Conservation (phyloP, 2,113 vertebrate species). For the Eulemur macaco region DNA sequence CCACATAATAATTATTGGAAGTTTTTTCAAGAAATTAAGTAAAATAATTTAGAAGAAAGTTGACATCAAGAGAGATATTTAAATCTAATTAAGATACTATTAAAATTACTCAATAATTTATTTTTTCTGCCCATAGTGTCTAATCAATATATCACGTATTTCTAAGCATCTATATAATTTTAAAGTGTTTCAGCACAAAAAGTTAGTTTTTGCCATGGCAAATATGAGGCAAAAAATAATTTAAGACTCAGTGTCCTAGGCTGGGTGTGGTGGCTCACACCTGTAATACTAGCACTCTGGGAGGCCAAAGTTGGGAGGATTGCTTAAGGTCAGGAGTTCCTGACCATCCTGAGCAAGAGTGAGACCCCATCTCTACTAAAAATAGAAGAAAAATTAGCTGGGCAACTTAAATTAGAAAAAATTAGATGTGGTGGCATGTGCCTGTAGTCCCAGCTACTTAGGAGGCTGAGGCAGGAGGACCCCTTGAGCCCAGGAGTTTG, state of each 20-base stretch:
- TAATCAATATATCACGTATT: background rate
- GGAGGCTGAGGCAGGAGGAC: too few species aligned
- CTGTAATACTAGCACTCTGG: too few species aligned
- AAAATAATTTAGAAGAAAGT: constrained; percentile 19
- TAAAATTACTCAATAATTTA: background rate
- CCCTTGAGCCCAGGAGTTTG: too few species aligned
- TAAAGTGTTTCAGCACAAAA: background rate
- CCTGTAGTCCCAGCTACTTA: too few species aligned
- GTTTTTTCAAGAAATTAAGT: background rate
- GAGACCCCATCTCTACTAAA: too few species aligned
- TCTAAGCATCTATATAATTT: background rate
- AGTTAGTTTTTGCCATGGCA: background rate
- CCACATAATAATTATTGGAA: background rate
- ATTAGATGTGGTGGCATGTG: too few species aligned
- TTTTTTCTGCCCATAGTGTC: background rate
- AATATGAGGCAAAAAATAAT: background rate
- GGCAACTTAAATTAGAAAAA: too few species aligned
- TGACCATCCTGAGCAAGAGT: too few species aligned
- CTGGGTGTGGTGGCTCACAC: too few species aligned
- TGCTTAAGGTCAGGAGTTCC: too few species aligned
- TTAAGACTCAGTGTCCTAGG: background rate
- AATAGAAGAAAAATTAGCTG: too few species aligned
- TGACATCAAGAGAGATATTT: background rate
- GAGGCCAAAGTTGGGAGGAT: too few species aligned
- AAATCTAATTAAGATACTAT: background rate